Base-by-base conservation (phyloP, 2,888 invertebrate genomes). In the Tetranychus piercei region DNA sequence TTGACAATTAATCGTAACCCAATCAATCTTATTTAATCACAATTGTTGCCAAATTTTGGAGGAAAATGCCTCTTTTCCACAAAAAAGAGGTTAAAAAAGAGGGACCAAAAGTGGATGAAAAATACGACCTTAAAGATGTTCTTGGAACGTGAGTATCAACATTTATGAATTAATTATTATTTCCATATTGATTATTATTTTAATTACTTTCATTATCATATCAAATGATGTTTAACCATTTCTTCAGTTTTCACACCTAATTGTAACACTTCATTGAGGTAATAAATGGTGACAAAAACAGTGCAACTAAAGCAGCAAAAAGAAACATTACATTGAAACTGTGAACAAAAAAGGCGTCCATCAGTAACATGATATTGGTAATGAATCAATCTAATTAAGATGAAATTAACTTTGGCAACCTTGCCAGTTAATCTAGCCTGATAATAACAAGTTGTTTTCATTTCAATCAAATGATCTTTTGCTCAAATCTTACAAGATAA, bases 41-140 rank as follows among this genome's bases (percentile, higher is more conserved):
- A 55, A 55, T 55, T 55, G 55, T 55, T 15, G 55, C 55, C 55
- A 55, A 55, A 55, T 55, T 55, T 15, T 55, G 55, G 55, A 55
- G 15, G 55, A 71, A 71, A 44, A 77, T 76, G 77, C 77, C 76
- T 22, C 71, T 75, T 43, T 75, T 75, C 55, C 74, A 76, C 44
- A 77, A 74, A 22, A 77, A 75, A 34, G 71, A 71, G 69, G 66
- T 11, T 20, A 72, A 74, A 70, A 74, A 55, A 23, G 72, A 67
- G 73, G 23, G 15, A 45, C 74, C 69, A 55, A 71, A 23, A 72
- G 65, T 75, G 80, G 93, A 93, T 82, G 93, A 93, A 82, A 93
- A 92, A 85, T 94, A 92, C 84, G 86, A 87, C 81, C 86, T 94
- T 79, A 93, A 92, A 85, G 92, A 93, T 84, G 85, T 93, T 78